A percentile compares a stretch with the other conserved stretches of the same genome.
Conservation (phyloP, 2,113 vertebrate genomes). For the Desmodus rotundus region DNA sequence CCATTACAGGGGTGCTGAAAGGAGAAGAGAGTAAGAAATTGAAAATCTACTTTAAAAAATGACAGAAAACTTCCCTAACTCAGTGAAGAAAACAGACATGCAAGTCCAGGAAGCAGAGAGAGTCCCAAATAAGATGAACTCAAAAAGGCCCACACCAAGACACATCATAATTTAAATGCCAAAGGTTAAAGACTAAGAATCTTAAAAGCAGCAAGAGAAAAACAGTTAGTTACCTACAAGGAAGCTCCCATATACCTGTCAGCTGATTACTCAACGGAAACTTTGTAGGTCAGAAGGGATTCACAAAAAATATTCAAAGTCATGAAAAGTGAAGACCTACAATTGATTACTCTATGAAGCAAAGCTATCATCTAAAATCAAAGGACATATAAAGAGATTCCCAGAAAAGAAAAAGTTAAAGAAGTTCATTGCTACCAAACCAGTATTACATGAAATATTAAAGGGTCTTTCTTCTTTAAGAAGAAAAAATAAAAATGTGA, state of each 20-base stretch:
- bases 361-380: too few relatives aligned
- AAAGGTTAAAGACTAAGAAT: background rate
- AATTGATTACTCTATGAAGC: too few relatives aligned
- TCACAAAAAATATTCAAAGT: too few relatives aligned
- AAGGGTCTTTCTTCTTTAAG: background rate
- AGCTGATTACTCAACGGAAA: background rate
- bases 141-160: background rate
- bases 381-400: too few relatives aligned
- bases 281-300: too few relatives aligned
- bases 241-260: background rate
- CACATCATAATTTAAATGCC: background rate
- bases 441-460: too few relatives aligned
- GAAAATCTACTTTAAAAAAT: background rate
- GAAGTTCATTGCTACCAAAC: too few relatives aligned
- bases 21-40: background rate
- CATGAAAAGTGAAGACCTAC: too few relatives aligned
- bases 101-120: background rate
- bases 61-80: background rate
- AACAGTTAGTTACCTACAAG: background rate
- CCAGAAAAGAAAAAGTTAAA: too few relatives aligned
- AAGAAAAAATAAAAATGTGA: background rate
- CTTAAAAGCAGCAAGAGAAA: background rate
- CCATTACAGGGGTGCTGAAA: background rate
- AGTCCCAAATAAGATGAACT: background rate
- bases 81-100: background rate